A percentile compares a stretch with the other conserved stretches of the same genome.
These are phyloP conservation scores for Apamea sordens DNA, from an alignment of 2,888 invertebrate genomes.

Conservation along the genomic window DNA sequence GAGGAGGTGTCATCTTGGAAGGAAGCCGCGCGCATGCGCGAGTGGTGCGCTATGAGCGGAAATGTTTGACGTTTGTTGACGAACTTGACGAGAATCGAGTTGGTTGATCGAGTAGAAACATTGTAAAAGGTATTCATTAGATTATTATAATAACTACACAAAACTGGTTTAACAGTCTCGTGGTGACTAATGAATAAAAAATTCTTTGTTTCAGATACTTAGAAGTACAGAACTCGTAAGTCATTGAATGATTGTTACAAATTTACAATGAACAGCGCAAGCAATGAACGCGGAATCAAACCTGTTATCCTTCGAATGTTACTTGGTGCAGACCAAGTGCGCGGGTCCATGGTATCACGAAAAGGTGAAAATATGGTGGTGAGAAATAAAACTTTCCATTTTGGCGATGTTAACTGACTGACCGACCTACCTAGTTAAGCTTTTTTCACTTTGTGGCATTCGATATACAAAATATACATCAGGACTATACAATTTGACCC, in stretches of 20 bases:
- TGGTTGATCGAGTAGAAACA: background rate
- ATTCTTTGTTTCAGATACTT: slow-evolving; percentile 23
- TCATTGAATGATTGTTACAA: slow-evolving; percentile 23
- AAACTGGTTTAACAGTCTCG: slow-evolving; percentile 15
- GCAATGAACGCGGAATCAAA: slow-evolving; percentile 73
- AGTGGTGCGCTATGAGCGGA: background rate
- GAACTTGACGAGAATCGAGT: background rate
- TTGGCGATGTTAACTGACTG: background rate
- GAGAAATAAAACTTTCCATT: background rate
- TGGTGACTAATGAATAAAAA: slow-evolving; percentile 40
- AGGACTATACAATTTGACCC: no score
- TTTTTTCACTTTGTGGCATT: background rate
- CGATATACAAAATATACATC: background rate
- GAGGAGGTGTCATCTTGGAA: background rate
- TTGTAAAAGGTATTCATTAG: background rate
- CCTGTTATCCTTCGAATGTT: slow-evolving; percentile 71
- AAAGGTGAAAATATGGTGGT: background rate
- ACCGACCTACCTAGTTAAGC: background rate
- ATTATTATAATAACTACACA: background rate
- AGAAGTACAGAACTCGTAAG: slow-evolving; percentile 1
- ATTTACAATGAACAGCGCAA: slow-evolving; percentile 31
- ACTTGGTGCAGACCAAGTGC: slow-evolving; percentile 10
- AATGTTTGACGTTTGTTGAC: background rate
- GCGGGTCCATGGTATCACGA: slow-evolving; percentile 20
- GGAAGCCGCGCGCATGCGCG: no score